Evolutionary conservation across 37 sponge, comb jelly and placozoan species (phyloP).

Genomic region (Eunapius fragilis): DNA sequence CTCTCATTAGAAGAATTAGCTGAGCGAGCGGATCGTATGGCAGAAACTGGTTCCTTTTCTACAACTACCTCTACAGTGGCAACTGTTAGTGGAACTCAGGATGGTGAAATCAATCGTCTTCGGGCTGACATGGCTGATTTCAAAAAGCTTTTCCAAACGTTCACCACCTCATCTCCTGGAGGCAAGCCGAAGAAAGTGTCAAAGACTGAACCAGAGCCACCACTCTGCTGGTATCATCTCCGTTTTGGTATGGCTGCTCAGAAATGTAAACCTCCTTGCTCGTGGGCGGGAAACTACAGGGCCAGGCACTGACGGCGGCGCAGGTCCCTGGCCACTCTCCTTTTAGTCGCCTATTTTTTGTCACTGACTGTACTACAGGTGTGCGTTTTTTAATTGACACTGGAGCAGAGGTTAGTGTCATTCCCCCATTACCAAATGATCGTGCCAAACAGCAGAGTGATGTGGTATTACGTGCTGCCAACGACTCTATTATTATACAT

Average conservation of each 20-base stretch:
- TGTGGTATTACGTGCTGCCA: neutral
- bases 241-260: slow-evolving; percentile 5
- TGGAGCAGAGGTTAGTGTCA: slow-evolving; percentile 30
- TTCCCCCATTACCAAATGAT: slow-evolving; percentile 10
- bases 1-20: slow-evolving; percentile 20
- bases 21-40: slow-evolving; percentile 30
- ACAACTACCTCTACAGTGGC: neutral
- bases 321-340: slow-evolving; percentile 16
- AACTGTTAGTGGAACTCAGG: neutral
- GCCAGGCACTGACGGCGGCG: slow-evolving; percentile 39
- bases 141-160: neutral
- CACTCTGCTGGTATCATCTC: slow-evolving; percentile 30
- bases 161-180: neutral
- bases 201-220: neutral
- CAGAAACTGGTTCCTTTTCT: slow-evolving; percentile 12
- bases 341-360: slow-evolving; percentile 31
- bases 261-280: slow-evolving; percentile 3
- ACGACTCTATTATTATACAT: neutral
- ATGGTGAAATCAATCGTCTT: neutral
- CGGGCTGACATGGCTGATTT: neutral
- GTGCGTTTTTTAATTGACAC: slow-evolving; percentile 25
- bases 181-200: neutral
- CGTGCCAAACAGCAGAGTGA: neutral
- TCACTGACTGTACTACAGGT: slow-evolving; percentile 3
- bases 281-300: neutral